Conservation (phyloP, 2,888 invertebrate species). For the Platycnemis pennipes region DNA sequence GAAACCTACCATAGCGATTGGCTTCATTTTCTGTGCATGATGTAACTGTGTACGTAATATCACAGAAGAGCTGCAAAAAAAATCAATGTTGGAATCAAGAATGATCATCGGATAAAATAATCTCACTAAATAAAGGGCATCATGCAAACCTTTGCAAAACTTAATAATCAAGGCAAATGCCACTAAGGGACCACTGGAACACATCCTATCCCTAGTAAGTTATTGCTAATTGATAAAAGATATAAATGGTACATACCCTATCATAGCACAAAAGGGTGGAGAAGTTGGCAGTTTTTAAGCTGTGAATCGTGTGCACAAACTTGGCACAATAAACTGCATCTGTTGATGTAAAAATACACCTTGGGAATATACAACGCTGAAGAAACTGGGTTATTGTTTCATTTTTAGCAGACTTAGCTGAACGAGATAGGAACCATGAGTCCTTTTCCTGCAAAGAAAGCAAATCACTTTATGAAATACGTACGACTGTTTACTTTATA, state of each 20-base stretch:
- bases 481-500: too few species aligned
- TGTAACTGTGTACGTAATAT: slow-evolving; percentile 97
- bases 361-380: slow-evolving; percentile 97
- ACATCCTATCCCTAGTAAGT: too few species aligned
- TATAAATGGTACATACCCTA: slow-evolving; percentile 84
- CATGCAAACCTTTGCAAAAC: background rate
- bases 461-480: background rate
- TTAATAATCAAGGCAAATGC: background rate
- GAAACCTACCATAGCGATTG: slow-evolving; percentile 95
- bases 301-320: slow-evolving; percentile 97
- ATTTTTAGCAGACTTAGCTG: slow-evolving; percentile 94
- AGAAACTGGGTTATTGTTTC: slow-evolving; percentile 98
- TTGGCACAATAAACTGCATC: slow-evolving; percentile 99
- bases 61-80: slow-evolving; percentile 92
- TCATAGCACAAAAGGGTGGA: slow-evolving; percentile 98
- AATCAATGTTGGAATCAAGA: slow-evolving; percentile 68
- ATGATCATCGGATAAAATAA: too few species aligned
- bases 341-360: slow-evolving; percentile 96
- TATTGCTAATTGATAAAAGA: too few species aligned
- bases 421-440: slow-evolving; percentile 92
- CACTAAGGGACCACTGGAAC: too few species aligned
- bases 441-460: slow-evolving; percentile 85
- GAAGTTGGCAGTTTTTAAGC: slow-evolving; percentile 96
- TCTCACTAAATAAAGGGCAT: background rate
- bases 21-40: slow-evolving; percentile 99